phyloP scores from a whole-genome alignment of 1,140 invertebrate species.

The Trichonephila clavata region DNA sequence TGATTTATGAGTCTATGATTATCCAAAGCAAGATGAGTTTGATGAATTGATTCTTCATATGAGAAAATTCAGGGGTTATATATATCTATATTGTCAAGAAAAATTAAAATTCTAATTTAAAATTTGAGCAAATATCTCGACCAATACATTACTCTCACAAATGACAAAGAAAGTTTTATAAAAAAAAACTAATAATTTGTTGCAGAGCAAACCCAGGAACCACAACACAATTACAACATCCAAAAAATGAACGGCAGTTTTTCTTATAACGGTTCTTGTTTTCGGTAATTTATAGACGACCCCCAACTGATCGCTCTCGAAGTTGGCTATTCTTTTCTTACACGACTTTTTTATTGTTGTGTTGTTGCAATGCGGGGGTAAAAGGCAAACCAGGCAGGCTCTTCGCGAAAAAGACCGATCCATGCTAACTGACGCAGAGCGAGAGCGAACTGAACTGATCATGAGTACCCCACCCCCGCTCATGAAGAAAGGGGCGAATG shows the following conservation, averaged over 20 bases:
- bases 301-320: neutral
- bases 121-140: too few species aligned
- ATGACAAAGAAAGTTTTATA: neutral
- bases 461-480: conserved; percentile 68
- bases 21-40: too few species aligned
- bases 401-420: conserved; percentile 3
- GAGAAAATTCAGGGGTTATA: too few species aligned
- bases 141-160: neutral
- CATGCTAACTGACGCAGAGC: conserved; percentile 45
- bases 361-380: conserved; percentile 11
- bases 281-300: neutral
- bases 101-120: neutral
- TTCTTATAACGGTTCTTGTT: neutral
- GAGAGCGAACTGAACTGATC: conserved; percentile 33
- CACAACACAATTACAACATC: neutral
- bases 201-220: too few species aligned
- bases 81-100: neutral
- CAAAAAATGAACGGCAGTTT: neutral
- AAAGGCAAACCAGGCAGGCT: neutral
- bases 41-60: too few species aligned
- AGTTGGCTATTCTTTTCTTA: conserved; percentile 27
- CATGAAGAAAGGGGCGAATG: conserved; percentile 72
- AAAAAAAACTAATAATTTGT: neutral
- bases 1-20: too few species aligned
- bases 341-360: conserved; percentile 4